Evolutionary conservation across 2,888 invertebrate species (phyloP), one percentile per base, ranked within the genome.

Genomic region (Athripsodes cinereus): DNA sequence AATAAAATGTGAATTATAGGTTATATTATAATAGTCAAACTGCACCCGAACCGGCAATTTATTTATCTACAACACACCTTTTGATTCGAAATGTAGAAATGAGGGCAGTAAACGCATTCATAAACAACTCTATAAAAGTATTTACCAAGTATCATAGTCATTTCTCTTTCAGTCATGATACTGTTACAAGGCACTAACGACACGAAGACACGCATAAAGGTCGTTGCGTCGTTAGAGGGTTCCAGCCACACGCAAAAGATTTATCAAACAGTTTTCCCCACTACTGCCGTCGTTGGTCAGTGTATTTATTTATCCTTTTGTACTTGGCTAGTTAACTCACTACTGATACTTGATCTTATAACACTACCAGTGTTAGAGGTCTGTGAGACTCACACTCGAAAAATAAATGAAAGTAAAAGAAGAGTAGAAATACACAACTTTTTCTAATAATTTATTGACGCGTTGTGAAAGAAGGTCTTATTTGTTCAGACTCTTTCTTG

Each of bases 51-150:
- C 40, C 40, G 13, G 13, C 40, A 40, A 40, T 40, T 40, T 40
- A 40, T 40, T 40, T 40, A 40, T 40, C 40, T 40, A 40, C 13
- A 47, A 47, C 47, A 19, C 47, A 47, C 47, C 47, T 47, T 40
- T 31, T 51, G 53, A 50, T 50, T 52, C 51, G 51, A 50, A 60
- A 57, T 19, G 57, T 47, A 19, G 57, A 55, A 60, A 60, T 46
- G 57, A 51, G 57, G 57, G 58, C 58, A 55, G 51, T 59, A 58
- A 61, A 56, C 62, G 59, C 62, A 57, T 59, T 59, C 57, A 62
- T 62, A 62, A 62, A 59, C 59, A 59, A 57, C 62, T 55, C 52
- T 46, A 60, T 62, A 58, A 62, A 59, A 57, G 59, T 57, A 62
- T 57, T 57, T 58, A 34, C 59, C 34, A 55, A 59, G 59, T 59